Conservation (phyloP, 1,140 invertebrate species). For the Lepidurus couesii region DNA sequence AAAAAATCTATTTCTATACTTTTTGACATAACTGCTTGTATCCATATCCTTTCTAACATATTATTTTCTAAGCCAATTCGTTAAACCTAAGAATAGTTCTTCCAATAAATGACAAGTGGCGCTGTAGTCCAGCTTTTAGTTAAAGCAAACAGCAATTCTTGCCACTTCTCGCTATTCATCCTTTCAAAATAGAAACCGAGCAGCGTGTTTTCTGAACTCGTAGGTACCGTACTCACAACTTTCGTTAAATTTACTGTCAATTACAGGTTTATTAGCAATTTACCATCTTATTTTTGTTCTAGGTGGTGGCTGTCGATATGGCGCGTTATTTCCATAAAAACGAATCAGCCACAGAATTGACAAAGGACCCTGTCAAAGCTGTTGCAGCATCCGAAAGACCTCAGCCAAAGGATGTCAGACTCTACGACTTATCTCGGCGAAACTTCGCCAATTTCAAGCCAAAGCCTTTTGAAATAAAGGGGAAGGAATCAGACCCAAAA, state of each 20-base stretch:
- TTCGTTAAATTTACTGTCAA: background rate
- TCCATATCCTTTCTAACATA: too few relatives aligned
- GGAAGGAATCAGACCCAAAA: conserved; percentile 56
- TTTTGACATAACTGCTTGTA: too few relatives aligned
- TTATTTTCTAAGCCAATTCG: too few relatives aligned
- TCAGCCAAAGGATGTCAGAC: background rate
- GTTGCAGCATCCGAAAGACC: background rate
- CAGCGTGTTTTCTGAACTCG: background rate
- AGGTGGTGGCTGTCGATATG: background rate
- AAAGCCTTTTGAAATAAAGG: conserved; percentile 46
- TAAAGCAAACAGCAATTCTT: too few relatives aligned
- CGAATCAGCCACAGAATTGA: background rate
- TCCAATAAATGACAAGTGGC: too few relatives aligned
- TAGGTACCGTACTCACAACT: background rate
- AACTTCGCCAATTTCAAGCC: background rate
- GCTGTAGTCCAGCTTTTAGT: too few relatives aligned
- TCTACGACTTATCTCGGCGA: background rate
- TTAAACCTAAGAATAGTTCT: too few relatives aligned
- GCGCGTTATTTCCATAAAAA: background rate
- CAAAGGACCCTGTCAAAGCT: background rate
- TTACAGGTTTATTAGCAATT: background rate
- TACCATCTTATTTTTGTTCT: background rate
- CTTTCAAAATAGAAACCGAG: background rate
- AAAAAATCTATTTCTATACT: too few relatives aligned
- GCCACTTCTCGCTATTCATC: background rate